Percentiles rank a stretch among this genome's conserved stretches.
These are phyloP conservation scores for Rhineura floridana DNA, from an alignment of 2,113 vertebrate species.

Conservation along the genomic window DNA sequence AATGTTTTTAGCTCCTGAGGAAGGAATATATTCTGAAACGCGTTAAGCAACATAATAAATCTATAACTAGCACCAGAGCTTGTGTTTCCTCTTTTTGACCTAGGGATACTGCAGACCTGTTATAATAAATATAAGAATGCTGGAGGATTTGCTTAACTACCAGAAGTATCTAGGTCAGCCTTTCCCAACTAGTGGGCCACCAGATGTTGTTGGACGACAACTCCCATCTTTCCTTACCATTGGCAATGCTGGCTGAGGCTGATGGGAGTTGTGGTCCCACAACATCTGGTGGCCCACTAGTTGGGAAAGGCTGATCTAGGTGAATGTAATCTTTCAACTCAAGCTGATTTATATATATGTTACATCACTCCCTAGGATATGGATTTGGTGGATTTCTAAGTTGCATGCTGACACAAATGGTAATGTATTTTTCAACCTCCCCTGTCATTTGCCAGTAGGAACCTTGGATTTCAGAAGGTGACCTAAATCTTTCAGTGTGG, in stretches of 20 bases:
- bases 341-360: slow-evolving; percentile 49
- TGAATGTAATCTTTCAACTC: slow-evolving; percentile 50
- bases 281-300: too few species aligned
- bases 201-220: too few species aligned
- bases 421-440: slow-evolving; percentile 40
- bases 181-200: too few species aligned
- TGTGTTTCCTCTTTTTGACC: too few species aligned
- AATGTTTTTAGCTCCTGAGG: too few species aligned
- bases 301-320: too few species aligned
- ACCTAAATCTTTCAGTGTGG: slow-evolving; percentile 30
- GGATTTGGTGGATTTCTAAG: not conserved
- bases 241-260: too few species aligned
- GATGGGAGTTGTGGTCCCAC: too few species aligned
- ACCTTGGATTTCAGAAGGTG: slow-evolving; percentile 44
- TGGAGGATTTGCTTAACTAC: slow-evolving; percentile 47
- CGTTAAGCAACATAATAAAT: too few species aligned
- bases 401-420: slow-evolving; percentile 32
- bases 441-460: not conserved
- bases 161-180: not conserved
- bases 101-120: slow-evolving; percentile 53
- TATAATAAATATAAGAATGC: slow-evolving; percentile 36
- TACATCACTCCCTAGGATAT: slow-evolving; percentile 52
- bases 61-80: too few species aligned
- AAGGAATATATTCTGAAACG: too few species aligned
- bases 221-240: too few species aligned